Conservation (phyloP, 30 jellyfish, hydroid and myxozoan species). For the Pseudorhiza aurosa region DNA sequence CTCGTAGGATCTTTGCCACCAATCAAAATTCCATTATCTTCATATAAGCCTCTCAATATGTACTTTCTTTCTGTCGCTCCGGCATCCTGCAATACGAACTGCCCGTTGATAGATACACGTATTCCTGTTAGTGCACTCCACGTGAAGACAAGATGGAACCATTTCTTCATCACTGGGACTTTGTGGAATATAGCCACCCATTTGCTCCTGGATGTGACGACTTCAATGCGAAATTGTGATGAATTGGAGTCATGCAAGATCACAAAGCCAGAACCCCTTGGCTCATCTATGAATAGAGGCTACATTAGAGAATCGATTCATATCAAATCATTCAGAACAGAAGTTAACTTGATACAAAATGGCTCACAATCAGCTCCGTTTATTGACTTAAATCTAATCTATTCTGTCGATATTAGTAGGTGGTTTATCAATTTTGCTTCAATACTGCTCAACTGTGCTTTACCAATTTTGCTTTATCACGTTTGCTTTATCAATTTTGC, state of each 20-base stretch:
- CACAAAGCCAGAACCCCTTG: slow-evolving; percentile 81
- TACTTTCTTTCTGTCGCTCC: slow-evolving; percentile 34
- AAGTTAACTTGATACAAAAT: too few species aligned
- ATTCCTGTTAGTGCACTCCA: slow-evolving; percentile 77
- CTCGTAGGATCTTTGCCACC: slow-evolving; percentile 71
- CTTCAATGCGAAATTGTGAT: slow-evolving; percentile 63
- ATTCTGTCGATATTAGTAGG: too few species aligned
- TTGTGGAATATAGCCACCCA: slow-evolving; percentile 80
- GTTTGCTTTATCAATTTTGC: too few species aligned
- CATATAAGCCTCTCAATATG: background rate
- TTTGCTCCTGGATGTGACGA: slow-evolving; percentile 50
- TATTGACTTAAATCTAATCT: too few species aligned
- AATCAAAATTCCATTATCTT: slow-evolving; percentile 51
- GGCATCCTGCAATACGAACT: slow-evolving; percentile 29
- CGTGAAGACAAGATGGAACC: slow-evolving; percentile 88
- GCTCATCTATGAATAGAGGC: slow-evolving; percentile 56
- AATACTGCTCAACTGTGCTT: too few species aligned
- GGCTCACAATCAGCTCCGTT: too few species aligned
- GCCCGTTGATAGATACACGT: slow-evolving; percentile 73
- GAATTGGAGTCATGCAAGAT: slow-evolving; percentile 60
- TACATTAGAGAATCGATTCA: background rate
- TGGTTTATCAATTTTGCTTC: too few species aligned
- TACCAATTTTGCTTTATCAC: too few species aligned
- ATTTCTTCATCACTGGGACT: slow-evolving; percentile 60
- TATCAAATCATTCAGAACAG: background rate